Evolutionary conservation across 2,113 vertebrate genomes (phyloP).

Genomic region (Phaethornis superciliosus): DNA sequence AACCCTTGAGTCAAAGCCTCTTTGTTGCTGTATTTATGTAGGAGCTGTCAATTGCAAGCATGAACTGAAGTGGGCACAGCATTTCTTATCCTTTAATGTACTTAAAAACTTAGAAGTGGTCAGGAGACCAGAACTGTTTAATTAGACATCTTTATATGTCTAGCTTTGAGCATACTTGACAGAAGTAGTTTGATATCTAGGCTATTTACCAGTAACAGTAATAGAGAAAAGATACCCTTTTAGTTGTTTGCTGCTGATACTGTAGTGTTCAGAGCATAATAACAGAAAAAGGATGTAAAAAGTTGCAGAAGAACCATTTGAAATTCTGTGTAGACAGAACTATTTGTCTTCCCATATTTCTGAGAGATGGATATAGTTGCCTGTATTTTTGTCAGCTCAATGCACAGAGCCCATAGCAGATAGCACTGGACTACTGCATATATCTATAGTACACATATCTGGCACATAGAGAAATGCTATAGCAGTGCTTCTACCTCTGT

Average conservation of each 20-base stretch:
- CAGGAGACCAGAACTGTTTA: background rate
- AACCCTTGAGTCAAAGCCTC: background rate
- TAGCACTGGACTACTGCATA: background rate
- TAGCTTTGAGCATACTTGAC: background rate
- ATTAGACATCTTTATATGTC: background rate
- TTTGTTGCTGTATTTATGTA: background rate
- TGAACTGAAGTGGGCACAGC: background rate
- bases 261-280: accelerated
- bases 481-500: background rate
- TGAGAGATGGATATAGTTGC: background rate
- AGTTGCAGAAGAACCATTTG: background rate
- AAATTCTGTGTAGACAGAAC: background rate
- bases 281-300: background rate
- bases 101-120: background rate
- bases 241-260: background rate
- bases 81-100: background rate
- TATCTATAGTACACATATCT: background rate
- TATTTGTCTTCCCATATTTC: background rate
- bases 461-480: background rate
- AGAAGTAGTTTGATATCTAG: background rate
- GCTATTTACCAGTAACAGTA: background rate
- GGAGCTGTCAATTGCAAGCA: background rate
- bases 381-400: background rate
- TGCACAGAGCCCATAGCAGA: background rate
- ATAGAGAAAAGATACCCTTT: background rate